These are phyloP conservation scores for Thymelicus lineola DNA, from an alignment of 2,888 invertebrate genomes.

Conservation along the genomic window DNA sequence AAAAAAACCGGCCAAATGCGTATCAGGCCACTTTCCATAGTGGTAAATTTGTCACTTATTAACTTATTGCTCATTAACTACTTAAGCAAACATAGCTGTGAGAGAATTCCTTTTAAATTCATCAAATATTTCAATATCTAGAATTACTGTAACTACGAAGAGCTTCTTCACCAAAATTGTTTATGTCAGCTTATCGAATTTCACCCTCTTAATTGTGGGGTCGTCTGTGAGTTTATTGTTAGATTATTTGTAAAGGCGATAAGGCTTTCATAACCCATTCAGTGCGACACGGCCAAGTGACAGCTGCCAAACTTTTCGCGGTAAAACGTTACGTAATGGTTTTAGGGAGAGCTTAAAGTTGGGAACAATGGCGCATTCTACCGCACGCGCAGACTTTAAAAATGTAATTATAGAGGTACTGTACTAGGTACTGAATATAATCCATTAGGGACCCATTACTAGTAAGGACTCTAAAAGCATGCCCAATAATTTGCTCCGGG, in stretches of 20 bases:
- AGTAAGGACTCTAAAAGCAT: too few relatives aligned
- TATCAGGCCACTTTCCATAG: too few relatives aligned
- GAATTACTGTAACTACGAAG: background rate
- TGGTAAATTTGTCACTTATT: too few relatives aligned
- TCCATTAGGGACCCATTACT: too few relatives aligned
- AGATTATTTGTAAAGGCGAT: slow-evolving; percentile 45
- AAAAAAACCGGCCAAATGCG: too few relatives aligned
- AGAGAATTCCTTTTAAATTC: too few relatives aligned
- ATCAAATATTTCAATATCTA: too few relatives aligned
- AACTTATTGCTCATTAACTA: too few relatives aligned
- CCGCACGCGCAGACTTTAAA: background rate
- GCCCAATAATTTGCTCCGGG: too few relatives aligned
- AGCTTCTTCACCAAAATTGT: background rate
- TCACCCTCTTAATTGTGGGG: slow-evolving; percentile 55
- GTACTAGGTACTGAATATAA: background rate
- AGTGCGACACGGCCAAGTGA: slow-evolving; percentile 45
- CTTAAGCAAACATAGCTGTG: too few relatives aligned
- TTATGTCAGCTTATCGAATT: slow-evolving; percentile 47
- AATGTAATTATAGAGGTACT: background rate
- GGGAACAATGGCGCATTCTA: background rate
- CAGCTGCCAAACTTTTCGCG: slow-evolving; percentile 50
- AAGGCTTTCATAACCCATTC: slow-evolving; percentile 45
- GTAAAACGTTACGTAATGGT: slow-evolving; percentile 30
- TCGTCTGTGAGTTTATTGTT: slow-evolving; percentile 56
- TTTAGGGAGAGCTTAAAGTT: slow-evolving; percentile 30